Evolutionary conservation across 1,140 invertebrate species (phyloP).

Genomic region (Drosophila prosaltans): DNA sequence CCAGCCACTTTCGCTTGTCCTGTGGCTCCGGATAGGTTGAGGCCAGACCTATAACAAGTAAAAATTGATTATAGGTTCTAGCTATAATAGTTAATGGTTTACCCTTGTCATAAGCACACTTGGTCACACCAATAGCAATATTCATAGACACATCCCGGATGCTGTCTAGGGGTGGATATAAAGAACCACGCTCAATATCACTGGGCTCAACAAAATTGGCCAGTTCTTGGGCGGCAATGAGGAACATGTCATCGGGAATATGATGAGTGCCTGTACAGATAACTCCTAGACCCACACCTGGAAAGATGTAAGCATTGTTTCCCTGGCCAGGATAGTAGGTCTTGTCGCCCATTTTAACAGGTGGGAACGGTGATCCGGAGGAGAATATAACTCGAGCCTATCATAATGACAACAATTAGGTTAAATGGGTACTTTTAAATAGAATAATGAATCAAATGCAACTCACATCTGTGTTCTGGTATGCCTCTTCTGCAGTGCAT

Average conservation of each 20-base stretch:
- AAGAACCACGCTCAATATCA: slow-evolving; percentile 92
- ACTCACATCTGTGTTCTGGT: slow-evolving; percentile 91
- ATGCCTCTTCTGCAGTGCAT: slow-evolving; percentile 97
- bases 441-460: background rate
- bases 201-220: slow-evolving; percentile 92
- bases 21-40: slow-evolving; percentile 93
- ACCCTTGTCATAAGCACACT: slow-evolving; percentile 95
- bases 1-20: slow-evolving; percentile 89
- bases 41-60: slow-evolving; percentile 87
- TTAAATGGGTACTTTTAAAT: background rate
- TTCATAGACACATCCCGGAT: slow-evolving; percentile 95
- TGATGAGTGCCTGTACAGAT: slow-evolving; percentile 93
- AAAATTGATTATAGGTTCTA: background rate
- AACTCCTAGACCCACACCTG: slow-evolving; percentile 93
- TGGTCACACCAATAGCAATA: slow-evolving; percentile 93
- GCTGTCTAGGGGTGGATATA: slow-evolving; percentile 95
- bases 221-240: slow-evolving; percentile 93
- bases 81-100: slow-evolving; percentile 35
- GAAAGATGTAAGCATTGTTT: slow-evolving; percentile 99
- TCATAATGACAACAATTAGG: background rate
- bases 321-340: slow-evolving; percentile 95
- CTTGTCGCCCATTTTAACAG: slow-evolving; percentile 90
- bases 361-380: slow-evolving; percentile 95
- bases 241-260: slow-evolving; percentile 95
- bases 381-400: slow-evolving; percentile 95